Base-by-base conservation (phyloP, 2,888 invertebrate species). In the Linnaemya vulpina region DNA sequence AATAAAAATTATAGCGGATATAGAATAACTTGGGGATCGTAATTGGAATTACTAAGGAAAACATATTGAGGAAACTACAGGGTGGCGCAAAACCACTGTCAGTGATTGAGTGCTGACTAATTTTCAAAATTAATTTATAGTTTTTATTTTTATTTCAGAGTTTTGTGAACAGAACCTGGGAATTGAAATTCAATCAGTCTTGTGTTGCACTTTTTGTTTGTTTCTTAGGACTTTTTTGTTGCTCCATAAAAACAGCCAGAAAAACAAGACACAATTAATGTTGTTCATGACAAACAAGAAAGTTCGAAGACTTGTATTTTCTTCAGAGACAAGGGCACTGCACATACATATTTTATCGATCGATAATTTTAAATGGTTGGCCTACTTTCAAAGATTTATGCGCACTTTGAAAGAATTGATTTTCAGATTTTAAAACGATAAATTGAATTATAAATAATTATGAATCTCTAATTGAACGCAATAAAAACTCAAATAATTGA, bases 401-500 rank as follows among this genome's bases (percentile, higher is more conserved):
- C 17, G 43, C 30, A 30, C n/a, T 77, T 77, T 40, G 17, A 38
- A 68, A 17, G 17, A 40, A 51, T 65, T 43, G 20, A 40, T 13
- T 2, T 40, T 75, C 5, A 30, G 15, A 17, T 30, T 43, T 15
- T 35, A 43, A 43, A 65, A 43, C 15, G 30, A 17, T 63, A 17
- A 53, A 75, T 22, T 0, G 15, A 5, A 40, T 15, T 35, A 63
- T 65, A 25, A 75, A 55, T 30, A 46, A 35, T 55, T 49, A 58
- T 46, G 46, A 60, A 73, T 62, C 51, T 62, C 13, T 73, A 73
- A 30, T 22, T 49, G 51, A n/a, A 25, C n/a, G 9, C 38, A 40
- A 70, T 40, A 70, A 60, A 38, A 62, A 51, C 40, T 60, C 10
- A 60, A 17, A 38, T 68, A 58, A 51, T 51, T 68, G 68, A 30